Evolutionary conservation across 2,113 vertebrate species (phyloP).

Genomic region (Gnathonemus longibarbis): DNA sequence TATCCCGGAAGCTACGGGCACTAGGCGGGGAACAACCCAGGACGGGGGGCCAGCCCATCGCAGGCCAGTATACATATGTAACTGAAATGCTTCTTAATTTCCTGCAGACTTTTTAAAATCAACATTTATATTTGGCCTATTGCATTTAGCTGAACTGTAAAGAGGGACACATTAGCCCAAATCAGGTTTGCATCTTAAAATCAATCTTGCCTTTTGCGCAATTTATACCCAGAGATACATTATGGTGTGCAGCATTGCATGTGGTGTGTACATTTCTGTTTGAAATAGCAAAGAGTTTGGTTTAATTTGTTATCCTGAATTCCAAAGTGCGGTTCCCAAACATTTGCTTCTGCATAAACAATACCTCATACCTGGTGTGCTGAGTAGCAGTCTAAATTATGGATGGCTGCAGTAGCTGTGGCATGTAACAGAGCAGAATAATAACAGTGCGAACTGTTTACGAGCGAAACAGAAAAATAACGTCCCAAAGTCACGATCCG

Average conservation of each 20-base stretch:
- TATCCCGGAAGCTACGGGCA: no score
- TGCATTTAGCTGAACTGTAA: background rate
- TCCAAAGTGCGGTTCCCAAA: background rate
- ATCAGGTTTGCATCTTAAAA: background rate
- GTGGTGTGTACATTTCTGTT: background rate
- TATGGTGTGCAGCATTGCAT: background rate
- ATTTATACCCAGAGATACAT: background rate
- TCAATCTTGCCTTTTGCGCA: background rate
- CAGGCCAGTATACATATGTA: background rate
- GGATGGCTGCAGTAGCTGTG: conserved; percentile 24
- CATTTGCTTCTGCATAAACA: conserved; percentile 2
- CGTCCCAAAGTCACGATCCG: conserved; percentile 42
- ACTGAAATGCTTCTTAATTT: background rate
- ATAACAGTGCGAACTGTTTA: conserved; percentile 39
- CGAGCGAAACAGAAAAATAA: conserved; percentile 37
- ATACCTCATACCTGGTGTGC: conserved; percentile 23
- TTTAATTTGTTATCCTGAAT: background rate
- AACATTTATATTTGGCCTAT: background rate
- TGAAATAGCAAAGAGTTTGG: background rate
- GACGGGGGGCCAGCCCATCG: no score
- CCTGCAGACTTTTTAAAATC: background rate
- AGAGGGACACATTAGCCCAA: background rate
- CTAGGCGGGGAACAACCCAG: no score
- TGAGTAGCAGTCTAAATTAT: conserved; percentile 14
- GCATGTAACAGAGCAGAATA: conserved; percentile 35